These are phyloP conservation scores for Gibbula magus DNA, from an alignment of 2,888 invertebrate genomes.

Conservation along the genomic window DNA sequence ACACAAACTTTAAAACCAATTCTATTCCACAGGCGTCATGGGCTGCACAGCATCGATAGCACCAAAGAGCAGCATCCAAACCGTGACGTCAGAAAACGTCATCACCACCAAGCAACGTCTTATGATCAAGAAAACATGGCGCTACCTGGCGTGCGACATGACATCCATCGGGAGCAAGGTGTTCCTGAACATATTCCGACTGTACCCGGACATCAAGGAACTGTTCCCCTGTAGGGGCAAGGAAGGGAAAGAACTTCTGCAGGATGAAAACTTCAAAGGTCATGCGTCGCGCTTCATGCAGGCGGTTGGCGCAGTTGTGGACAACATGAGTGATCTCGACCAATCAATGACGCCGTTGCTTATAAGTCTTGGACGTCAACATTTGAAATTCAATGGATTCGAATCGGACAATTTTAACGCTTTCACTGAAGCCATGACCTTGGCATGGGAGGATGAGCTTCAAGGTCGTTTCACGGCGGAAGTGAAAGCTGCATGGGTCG, in stretches of 20 bases:
- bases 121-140: conserved; percentile 54
- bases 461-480: conserved; percentile 46
- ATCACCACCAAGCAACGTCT: conserved; percentile 40
- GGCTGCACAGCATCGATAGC: too few relatives aligned
- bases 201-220: conserved; percentile 57
- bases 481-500: conserved; percentile 44
- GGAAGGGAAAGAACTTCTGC: conserved; percentile 51
- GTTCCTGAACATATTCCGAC: conserved; percentile 59
- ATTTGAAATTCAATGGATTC: conserved; percentile 60
- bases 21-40: too few relatives aligned
- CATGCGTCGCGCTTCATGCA: conserved; percentile 71
- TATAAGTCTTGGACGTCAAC: conserved; percentile 58
- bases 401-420: conserved; percentile 59
- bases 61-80: too few relatives aligned
- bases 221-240: conserved; percentile 61
- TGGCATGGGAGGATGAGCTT: conserved; percentile 54
- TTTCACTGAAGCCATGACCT: conserved; percentile 58
- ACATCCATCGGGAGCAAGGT: conserved; percentile 54
- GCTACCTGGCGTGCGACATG: conserved; percentile 49
- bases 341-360: conserved; percentile 52
- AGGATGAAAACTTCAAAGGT: conserved; percentile 51
- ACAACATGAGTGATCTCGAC: conserved; percentile 59
- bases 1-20: too few relatives aligned
- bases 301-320: conserved; percentile 64
- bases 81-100: too few relatives aligned